Conservation (phyloP, 92 coral and sea anemone genomes). For the Paramuricea clavata region DNA sequence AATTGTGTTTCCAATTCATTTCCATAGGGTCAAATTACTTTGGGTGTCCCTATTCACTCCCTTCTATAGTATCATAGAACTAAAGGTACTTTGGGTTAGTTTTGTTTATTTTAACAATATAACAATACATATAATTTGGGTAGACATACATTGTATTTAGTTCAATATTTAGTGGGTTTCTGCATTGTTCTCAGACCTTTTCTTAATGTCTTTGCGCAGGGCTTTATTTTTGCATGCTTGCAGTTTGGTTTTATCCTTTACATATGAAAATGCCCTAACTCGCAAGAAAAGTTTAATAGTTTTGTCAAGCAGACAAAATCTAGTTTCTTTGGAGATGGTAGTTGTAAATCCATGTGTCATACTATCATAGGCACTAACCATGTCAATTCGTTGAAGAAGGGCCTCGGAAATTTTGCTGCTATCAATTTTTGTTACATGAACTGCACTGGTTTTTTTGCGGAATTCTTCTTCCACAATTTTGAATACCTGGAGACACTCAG, state of each 20-base stretch:
- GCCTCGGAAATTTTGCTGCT: not conserved
- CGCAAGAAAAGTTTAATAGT: constrained; percentile 52
- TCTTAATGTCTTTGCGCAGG: constrained; percentile 60
- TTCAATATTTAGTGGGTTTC: too few relatives aligned
- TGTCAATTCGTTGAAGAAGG: constrained; percentile 9
- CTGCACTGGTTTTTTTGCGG: not conserved
- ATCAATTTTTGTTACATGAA: not conserved
- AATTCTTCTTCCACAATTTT: constrained; percentile 3
- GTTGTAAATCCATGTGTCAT: constrained; percentile 1
- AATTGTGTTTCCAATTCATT: too few relatives aligned
- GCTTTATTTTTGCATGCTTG: constrained; percentile 56
- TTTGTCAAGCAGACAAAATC: constrained; percentile 3
- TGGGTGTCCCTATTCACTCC: too few relatives aligned
- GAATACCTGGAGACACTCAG: constrained; percentile 3
- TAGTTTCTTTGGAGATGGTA: not conserved
- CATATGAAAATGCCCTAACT: constrained; percentile 65
- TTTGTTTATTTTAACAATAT: not conserved
- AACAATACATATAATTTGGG: not conserved
- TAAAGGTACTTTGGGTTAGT: not conserved
- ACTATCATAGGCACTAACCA: not conserved
- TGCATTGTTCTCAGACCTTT: not conserved
- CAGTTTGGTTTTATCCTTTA: constrained; percentile 57
- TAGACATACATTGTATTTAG: not conserved
- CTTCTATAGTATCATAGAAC: not conserved
- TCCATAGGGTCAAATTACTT: too few relatives aligned